A percentile compares a stretch with the other conserved stretches of the same genome.
Evolutionary conservation across 2,888 invertebrate genomes (phyloP).

Genomic region (Leucozona laternaria): DNA sequence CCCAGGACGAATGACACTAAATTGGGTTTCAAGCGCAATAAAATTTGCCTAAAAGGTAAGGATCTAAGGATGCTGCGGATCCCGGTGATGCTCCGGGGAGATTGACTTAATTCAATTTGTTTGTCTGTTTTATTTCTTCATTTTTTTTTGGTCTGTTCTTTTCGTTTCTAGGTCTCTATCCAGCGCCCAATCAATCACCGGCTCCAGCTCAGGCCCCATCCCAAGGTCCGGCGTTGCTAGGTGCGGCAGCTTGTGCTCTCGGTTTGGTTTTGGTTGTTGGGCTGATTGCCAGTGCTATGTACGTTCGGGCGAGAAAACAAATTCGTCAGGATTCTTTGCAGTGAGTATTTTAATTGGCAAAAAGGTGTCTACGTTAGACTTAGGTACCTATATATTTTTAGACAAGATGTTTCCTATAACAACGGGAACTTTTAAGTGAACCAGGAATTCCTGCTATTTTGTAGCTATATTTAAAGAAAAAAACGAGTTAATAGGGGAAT

Average conservation of each 20-base stretch:
- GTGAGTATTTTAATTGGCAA: constrained; percentile 79
- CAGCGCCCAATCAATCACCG: constrained; percentile 89
- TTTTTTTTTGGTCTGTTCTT: constrained; percentile 21
- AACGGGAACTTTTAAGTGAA: constrained; percentile 31
- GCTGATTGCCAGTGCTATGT: constrained; percentile 83
- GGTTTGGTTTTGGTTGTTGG: constrained; percentile 84
- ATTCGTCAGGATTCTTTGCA: constrained; percentile 83
- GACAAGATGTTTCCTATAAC: constrained; percentile 45
- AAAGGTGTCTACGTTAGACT: constrained; percentile 54
- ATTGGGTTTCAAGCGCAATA: constrained; percentile 92
- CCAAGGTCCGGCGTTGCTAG: constrained; percentile 89
- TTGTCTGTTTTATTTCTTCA: constrained; percentile 48
- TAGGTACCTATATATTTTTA: constrained; percentile 39
- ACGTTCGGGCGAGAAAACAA: constrained; percentile 83
- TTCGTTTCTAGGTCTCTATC: constrained; percentile 82
- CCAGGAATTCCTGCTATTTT: constrained; percentile 37
- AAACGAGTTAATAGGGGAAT: neutral
- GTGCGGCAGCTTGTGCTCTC: constrained; percentile 92
- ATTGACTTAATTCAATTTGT: constrained; percentile 61
- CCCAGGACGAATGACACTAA: constrained; percentile 89
- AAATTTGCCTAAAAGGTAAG: constrained; percentile 92
- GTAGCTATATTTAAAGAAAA: neutral
- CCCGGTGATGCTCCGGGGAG: constrained; percentile 30
- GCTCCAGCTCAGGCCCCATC: constrained; percentile 87
- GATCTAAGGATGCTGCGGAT: constrained; percentile 58